Conservation (phyloP, 2,797 vertebrate species). For the Avahi laniger region DNA sequence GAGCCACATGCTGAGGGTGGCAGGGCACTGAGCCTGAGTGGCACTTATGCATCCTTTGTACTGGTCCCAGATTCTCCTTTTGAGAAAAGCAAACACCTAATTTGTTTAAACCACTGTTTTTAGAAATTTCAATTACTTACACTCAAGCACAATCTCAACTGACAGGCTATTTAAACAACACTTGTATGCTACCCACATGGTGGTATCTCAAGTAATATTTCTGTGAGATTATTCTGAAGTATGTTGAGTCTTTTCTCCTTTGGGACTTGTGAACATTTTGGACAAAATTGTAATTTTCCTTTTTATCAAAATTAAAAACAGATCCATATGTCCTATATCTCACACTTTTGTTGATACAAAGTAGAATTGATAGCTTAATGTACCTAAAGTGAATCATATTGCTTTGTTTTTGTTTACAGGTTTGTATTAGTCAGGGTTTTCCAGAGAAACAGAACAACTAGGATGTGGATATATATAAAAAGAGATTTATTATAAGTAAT, state of each 20-base stretch:
- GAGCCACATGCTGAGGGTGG: background rate
- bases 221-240: slow-evolving; percentile 12
- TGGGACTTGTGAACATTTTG: background rate
- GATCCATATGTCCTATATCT: background rate
- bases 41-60: background rate
- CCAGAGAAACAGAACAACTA: background rate
- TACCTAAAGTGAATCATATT: background rate
- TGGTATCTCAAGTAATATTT: background rate
- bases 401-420: slow-evolving; percentile 8
- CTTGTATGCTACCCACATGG: background rate
- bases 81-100: background rate
- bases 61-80: background rate
- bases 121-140: background rate
- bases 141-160: background rate
- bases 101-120: background rate
- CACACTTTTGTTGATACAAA: slow-evolving; percentile 8
- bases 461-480: background rate
- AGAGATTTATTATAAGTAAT: background rate
- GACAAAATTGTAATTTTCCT: background rate
- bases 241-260: background rate
- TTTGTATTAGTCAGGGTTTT: background rate
- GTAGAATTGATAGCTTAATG: background rate
- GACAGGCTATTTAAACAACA: background rate
- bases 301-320: slow-evolving; percentile 30
- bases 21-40: background rate